Percentiles rank a stretch among this genome's conserved stretches.
phyloP scores from a whole-genome alignment of 2,113 vertebrate genomes.

The Heptranchias perlo region DNA sequence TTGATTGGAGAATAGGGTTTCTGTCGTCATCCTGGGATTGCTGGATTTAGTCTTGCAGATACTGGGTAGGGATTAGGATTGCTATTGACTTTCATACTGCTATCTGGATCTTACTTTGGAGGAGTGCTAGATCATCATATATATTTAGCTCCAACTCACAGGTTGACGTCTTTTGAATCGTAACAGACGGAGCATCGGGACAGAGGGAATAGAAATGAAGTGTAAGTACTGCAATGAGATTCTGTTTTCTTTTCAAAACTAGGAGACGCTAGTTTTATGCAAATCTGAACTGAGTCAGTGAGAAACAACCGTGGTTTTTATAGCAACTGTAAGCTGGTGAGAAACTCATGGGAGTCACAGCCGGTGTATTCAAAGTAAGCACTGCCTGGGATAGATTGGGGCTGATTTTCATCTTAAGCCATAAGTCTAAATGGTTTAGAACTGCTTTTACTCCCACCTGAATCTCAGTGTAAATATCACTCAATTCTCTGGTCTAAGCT shows the following conservation, averaged over 20 bases:
- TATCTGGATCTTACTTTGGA: not conserved
- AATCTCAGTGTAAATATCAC: not conserved
- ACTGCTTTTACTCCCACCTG: not conserved
- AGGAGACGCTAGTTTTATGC: not conserved
- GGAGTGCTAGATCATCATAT: not conserved
- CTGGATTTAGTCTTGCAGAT: not conserved
- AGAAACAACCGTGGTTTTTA: not conserved
- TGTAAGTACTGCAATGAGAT: not conserved
- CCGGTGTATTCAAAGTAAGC: not conserved
- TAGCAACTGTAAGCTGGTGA: not conserved
- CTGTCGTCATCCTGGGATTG: not conserved
- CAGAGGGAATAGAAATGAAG: not conserved
- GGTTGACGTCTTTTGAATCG: too few species aligned
- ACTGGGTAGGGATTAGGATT: too few species aligned
- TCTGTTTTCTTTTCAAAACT: not conserved
- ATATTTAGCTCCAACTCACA: not conserved
- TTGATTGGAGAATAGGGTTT: not conserved
- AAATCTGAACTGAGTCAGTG: not conserved
- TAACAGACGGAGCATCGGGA: not conserved
- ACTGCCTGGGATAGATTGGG: not conserved
- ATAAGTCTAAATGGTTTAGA: not conserved
- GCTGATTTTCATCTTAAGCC: not conserved
- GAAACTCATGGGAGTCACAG: not conserved
- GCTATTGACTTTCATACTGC: not conserved
- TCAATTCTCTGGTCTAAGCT: too few species aligned